Base-by-base conservation (phyloP, 2,113 vertebrate species). In the Cynocephalus volans region DNA sequence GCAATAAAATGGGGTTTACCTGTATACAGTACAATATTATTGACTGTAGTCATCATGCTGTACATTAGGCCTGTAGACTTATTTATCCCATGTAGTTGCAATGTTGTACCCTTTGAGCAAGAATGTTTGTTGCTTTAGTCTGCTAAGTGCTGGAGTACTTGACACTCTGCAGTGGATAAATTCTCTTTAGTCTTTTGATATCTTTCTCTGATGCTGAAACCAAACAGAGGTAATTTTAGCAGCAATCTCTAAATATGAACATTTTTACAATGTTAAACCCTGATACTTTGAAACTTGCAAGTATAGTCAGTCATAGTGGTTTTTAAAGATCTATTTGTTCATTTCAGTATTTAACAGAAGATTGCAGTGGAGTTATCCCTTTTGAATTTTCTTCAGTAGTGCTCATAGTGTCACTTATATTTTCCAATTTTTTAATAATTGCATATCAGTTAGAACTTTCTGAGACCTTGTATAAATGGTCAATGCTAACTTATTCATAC, bases 291-390 rank as follows among this genome's bases (percentile, higher is more conserved):
- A 70, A 94, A 41, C 15, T 41, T 28, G 28, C 0, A 33, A 9
- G 4, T 87, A 45, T 12, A 88, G n/a, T 19, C 64, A 10, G 19
- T 65, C 18, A 77, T 1, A 23, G 23, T 12, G 6, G 58, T 41
- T 50, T 54, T 75, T 88, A 83, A 88, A 86, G 9, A 89, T 15
- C 3, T 8, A 70, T 31, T 72, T 52, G 21, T 45, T 45, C 21
- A 91, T 58, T 64, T 85, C 10, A 85, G 2, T 11, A 72, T 94
- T 90, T 90, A 85, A 87, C 2, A 95, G 15, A 77, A 82, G 31
- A 11, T 58, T 76, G 14, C 8, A 65, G 15, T 72, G 8, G 14
- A 76, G 15, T 1, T n/a, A 64, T 21, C 0, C 3, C 72, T 54
- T 45, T 36, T 82, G 52, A 86, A 76, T 90, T 84, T 58, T 8